A percentile compares a stretch with the other conserved stretches of the same genome.
phyloP scores from a whole-genome alignment of 2,797 vertebrate species.

The Nannoperca australis region DNA sequence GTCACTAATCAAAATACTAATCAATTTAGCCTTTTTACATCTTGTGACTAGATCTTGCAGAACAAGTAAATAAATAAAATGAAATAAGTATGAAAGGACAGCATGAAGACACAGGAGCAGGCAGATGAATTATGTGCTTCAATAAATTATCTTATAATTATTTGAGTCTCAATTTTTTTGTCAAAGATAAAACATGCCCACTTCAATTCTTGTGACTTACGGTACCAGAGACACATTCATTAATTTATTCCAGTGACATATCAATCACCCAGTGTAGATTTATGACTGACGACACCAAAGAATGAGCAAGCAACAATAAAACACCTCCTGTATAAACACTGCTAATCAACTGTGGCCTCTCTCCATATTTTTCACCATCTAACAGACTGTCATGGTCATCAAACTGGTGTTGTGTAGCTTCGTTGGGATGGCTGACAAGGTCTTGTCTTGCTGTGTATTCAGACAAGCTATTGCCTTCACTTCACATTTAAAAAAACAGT shows the following conservation, averaged over 20 bases:
- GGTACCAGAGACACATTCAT: background rate
- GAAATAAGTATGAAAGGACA: background rate
- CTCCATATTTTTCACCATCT: background rate
- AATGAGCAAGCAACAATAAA: slow-evolving; percentile 30
- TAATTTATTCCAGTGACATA: background rate
- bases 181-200: slow-evolving; percentile 18
- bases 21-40: too few species aligned
- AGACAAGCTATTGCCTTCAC: slow-evolving; percentile 43
- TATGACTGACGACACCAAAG: slow-evolving; percentile 15
- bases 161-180: background rate
- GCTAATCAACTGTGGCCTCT: slow-evolving; percentile 2
- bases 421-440: slow-evolving; percentile 25
- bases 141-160: slow-evolving; percentile 4
- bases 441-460: slow-evolving; percentile 23
- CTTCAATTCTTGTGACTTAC: background rate
- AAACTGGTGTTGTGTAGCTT: slow-evolving; percentile 16
- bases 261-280: slow-evolving; percentile 9
- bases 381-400: slow-evolving; percentile 19
- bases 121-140: background rate
- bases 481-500: slow-evolving; percentile 51
- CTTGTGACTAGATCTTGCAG: background rate
- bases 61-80: background rate
- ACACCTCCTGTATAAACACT: slow-evolving; percentile 34
- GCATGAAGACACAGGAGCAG: background rate
- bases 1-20: slow-evolving; percentile 1